Base-by-base conservation (phyloP, 2,888 invertebrate genomes). In the Calliscelio sp. region DNA sequence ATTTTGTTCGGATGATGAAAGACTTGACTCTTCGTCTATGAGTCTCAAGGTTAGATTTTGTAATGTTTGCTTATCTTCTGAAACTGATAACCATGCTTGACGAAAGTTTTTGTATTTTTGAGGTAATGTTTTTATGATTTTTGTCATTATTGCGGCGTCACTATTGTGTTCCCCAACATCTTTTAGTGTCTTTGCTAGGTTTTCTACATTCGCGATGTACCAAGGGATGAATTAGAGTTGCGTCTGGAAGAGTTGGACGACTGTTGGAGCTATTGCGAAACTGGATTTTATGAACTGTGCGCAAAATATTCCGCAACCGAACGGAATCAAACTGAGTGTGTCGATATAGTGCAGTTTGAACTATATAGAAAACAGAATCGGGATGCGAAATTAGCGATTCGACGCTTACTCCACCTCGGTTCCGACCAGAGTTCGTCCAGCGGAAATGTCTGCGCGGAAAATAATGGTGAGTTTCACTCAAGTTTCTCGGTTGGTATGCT, bases 81-180 rank as follows among this genome's bases (percentile, higher is more conserved):
- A 24, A 32, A 84, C 35, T 10, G 77, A 84, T 1, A 84, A 51
- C 80, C 65, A 84, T 59, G 71, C 77, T 68, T 84, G 77, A 8
- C 66, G 55, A 49, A 84, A 80, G 68, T 46, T 77, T n/a, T 28
- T 20, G 38, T 57, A 83, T 20, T 83, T 83, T 5, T 32, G n/a
- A 18, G 83, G 70, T 22, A 83, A 41, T 0, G 55, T 74, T 24
- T 65, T 71, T 2, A 83, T 61, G 18, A 83, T 78, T 49, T 83
- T 83, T 16, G 78, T 78, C 61, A 73, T 68, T 10, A 83, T 74
- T 32, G 79, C 70, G n/a, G 70, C 74, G 24, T 83, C 73, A 25
- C 83, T 83, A 16, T 68, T 46, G n/a, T 28, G 49, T 59, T 85
- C 74, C 24, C 59, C 65, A 10, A 65, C n/a, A 22, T 83, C 71